Conservation (phyloP, 2,888 invertebrate genomes). For the Trichacis sp. region DNA sequence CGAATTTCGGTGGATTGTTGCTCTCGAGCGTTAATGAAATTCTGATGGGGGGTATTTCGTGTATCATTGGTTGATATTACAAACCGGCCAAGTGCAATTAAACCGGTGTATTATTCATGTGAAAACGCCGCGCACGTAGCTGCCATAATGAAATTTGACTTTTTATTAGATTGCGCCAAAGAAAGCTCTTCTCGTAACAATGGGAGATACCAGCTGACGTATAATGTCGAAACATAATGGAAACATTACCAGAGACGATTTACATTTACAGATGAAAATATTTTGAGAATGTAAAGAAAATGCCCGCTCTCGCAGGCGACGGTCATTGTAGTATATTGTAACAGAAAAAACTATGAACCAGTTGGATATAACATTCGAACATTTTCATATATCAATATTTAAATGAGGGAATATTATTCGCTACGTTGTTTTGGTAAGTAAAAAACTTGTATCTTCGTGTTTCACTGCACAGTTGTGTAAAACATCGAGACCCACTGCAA, state of each 20-base stretch:
- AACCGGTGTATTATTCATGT: background rate
- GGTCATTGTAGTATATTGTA: too few species aligned
- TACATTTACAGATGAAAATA: constrained; percentile 41
- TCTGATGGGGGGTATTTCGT: background rate
- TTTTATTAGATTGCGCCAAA: background rate
- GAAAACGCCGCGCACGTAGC: background rate
- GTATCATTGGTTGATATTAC: background rate
- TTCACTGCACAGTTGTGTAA: constrained; percentile 3
- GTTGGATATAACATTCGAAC: background rate
- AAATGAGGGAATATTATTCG: background rate
- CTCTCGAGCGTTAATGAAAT: background rate
- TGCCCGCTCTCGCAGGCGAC: too few species aligned
- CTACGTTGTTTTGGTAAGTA: too few species aligned
- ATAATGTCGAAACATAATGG: constrained; percentile 19
- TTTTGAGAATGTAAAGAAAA: constrained; percentile 32
- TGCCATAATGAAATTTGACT: constrained; percentile 1
- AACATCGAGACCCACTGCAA: background rate
- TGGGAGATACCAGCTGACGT: constrained; percentile 25
- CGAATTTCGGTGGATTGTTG: background rate
- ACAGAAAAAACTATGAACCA: background rate
- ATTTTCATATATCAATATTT: background rate
- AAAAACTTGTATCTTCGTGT: constrained; percentile 13
- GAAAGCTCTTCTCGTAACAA: constrained; percentile 20
- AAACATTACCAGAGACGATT: constrained; percentile 11
- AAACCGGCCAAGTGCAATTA: background rate